Conservation (phyloP, 2,888 invertebrate genomes). For the Hirtodrosophila histrioides region DNA sequence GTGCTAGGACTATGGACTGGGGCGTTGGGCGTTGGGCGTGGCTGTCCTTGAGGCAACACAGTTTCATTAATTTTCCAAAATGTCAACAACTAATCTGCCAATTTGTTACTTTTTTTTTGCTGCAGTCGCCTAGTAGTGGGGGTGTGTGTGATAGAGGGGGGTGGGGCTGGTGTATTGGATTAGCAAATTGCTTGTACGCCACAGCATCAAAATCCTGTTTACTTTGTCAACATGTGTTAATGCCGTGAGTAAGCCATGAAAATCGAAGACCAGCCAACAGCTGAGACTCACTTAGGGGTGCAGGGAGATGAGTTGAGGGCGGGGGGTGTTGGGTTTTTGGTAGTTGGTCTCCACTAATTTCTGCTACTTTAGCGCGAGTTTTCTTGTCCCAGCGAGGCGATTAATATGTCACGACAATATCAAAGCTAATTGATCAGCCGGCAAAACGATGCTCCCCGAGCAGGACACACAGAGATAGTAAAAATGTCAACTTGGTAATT, state of each 20-base stretch:
- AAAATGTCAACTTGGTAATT: constrained; percentile 55
- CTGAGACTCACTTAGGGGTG: constrained; percentile 19
- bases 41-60: constrained; percentile 61
- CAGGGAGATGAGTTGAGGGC: no score
- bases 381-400: constrained; percentile 59
- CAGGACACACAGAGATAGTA: constrained; percentile 9
- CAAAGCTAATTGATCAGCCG: constrained; percentile 77
- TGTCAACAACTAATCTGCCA: constrained; percentile 82
- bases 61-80: constrained; percentile 82
- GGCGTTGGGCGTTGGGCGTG: constrained; percentile 17
- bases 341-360: constrained; percentile 27
- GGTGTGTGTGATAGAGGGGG: constrained; percentile 1
- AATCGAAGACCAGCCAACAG: constrained; percentile 66
- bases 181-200: constrained; percentile 67
- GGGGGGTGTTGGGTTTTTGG: background rate
- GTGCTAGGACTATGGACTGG: background rate
- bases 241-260: constrained; percentile 68
- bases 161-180: constrained; percentile 38
- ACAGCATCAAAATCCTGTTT: constrained; percentile 78
- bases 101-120: constrained; percentile 75
- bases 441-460: constrained; percentile 11
- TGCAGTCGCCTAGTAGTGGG: constrained; percentile 30
- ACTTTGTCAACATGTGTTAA: constrained; percentile 83
- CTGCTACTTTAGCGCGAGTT: constrained; percentile 57
- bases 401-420: constrained; percentile 77